phyloP scores from a whole-genome alignment of 1,140 invertebrate species.

The Palaemon carinicauda region DNA sequence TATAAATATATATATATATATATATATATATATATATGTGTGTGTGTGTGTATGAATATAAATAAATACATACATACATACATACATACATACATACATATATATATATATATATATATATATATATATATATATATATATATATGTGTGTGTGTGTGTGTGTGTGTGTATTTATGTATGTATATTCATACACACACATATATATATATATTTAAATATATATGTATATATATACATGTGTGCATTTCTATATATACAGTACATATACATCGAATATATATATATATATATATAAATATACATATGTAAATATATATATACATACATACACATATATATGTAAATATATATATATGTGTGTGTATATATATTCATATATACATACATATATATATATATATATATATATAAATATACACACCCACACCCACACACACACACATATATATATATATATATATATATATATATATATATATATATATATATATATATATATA shows the following conservation, averaged over 20 bases:
- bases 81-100: conserved; percentile 15
- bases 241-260: conserved; percentile 17
- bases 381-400: too few species aligned
- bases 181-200: conserved; percentile 14
- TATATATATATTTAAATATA: conserved; percentile 27
- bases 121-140: conserved; percentile 32
- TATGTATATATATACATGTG: conserved; percentile 20
- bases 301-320: too few species aligned
- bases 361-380: too few species aligned
- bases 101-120: conserved; percentile 32
- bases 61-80: conserved; percentile 17
- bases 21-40: conserved; percentile 1
- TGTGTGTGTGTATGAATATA: not conserved
- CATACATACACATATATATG: too few species aligned
- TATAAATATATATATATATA: not conserved
- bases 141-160: conserved; percentile 12
- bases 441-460: too few species aligned
- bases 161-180: conserved; percentile 11
- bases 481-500: too few species aligned
- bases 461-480: too few species aligned
- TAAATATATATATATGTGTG: too few species aligned
- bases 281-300: conserved; percentile 30
- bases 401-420: too few species aligned
- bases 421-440: too few species aligned
- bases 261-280: conserved; percentile 23